Percentiles rank a stretch among this genome's conserved stretches.
phyloP scores from a whole-genome alignment of 2,797 vertebrate genomes.

The Crocidura indochinensis region DNA sequence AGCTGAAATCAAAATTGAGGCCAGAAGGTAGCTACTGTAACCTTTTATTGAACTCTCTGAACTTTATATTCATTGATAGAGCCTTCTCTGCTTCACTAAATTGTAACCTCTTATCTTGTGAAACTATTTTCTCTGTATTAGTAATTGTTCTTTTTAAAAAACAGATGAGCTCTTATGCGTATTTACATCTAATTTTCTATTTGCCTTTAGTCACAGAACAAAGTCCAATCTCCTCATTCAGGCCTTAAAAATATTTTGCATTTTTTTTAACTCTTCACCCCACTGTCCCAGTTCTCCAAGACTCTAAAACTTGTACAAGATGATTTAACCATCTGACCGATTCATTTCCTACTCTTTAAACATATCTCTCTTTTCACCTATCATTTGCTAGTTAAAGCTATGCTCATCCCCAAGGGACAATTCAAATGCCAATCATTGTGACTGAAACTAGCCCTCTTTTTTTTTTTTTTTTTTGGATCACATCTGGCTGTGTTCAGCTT shows the following conservation, averaged over 20 bases:
- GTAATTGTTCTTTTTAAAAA: constrained; percentile 36
- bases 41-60: no score
- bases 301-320: background rate
- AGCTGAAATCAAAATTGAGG: background rate
- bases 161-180: background rate
- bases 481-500: no score
- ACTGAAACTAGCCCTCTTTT: background rate
- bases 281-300: background rate
- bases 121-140: background rate
- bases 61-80: background rate
- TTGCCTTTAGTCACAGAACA: background rate
- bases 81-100: background rate
- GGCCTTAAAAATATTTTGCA: background rate
- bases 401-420: background rate
- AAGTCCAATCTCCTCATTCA: background rate
- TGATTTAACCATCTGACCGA: background rate
- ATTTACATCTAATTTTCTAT: constrained; percentile 33
- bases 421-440: background rate
- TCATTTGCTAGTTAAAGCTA: background rate
- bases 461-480: background rate
- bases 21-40: background rate
- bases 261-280: background rate
- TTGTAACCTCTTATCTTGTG: constrained; percentile 4
- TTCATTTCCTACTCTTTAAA: background rate
- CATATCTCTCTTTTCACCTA: background rate